Percentiles rank a stretch among this genome's conserved stretches.
Evolutionary conservation across 2,888 invertebrate genomes (phyloP).

Genomic region (Morpho helenor): DNA sequence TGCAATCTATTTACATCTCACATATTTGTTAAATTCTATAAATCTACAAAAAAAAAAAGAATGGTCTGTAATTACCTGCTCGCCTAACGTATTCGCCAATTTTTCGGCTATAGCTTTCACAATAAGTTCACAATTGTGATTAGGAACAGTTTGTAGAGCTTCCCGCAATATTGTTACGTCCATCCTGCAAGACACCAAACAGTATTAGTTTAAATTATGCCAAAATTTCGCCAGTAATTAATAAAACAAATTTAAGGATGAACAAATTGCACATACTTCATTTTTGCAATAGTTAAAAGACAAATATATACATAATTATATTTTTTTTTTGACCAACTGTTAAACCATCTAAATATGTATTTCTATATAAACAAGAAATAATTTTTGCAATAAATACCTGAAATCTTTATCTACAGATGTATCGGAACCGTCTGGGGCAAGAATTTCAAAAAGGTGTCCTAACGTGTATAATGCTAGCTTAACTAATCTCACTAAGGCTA

Average conservation of each 20-base stretch:
- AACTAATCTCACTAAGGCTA: slow-evolving; percentile 91
- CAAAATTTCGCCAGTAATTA: no score
- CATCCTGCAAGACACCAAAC: slow-evolving; percentile 45
- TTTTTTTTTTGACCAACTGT: no score
- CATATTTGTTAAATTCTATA: neutral
- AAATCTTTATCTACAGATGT: slow-evolving; percentile 59
- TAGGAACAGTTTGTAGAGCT: slow-evolving; percentile 90
- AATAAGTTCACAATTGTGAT: slow-evolving; percentile 90
- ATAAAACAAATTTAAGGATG: no score
- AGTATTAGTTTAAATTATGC: neutral
- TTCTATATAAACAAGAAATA: no score
- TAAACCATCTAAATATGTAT: no score
- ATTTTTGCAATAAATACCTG: slow-evolving; percentile 38
- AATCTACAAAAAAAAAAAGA: neutral
- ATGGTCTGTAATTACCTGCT: slow-evolving; percentile 74
- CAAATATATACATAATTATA: no score
- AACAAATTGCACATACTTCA: no score
- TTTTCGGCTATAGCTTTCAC: slow-evolving; percentile 90
- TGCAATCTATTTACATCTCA: neutral
- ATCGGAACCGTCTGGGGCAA: slow-evolving; percentile 72
- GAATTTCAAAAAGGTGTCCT: slow-evolving; percentile 86
- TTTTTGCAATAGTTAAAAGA: no score
- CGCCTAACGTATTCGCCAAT: slow-evolving; percentile 88
- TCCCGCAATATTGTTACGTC: slow-evolving; percentile 85
- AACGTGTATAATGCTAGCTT: slow-evolving; percentile 93